Evolutionary conservation across 2,797 vertebrate species (phyloP), one percentile per base, ranked within the genome.

Genomic region (Phrynocephalus vlangalii): DNA sequence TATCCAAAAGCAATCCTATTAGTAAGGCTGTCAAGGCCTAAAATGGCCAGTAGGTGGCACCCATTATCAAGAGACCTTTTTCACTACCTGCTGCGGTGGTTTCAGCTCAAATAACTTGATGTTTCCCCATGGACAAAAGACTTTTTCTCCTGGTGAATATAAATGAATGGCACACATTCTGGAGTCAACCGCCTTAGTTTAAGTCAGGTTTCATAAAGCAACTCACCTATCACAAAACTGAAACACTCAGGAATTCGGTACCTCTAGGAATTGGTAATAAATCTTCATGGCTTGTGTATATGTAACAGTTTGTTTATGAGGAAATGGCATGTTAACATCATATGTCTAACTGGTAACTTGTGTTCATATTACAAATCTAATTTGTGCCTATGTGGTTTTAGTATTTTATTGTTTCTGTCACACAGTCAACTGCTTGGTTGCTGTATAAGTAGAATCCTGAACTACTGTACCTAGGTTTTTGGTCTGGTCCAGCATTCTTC

Each of bases 31-130:
- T 38, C 89, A 7, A 89, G 44, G 60, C 18, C 33, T 56, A 82
- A 73, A 16, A 10, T 79, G 50, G 38, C 78, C 82, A 90, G 18
- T 60, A 92, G 85, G 75, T 86, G 86, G 82, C 84, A 81, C 70
- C 71, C n/a, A n/a, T 24, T 75, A 68, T 76, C 38, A 76, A 88
- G 78, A 81, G 28, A 84, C 68, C 48, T 50, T 33, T 33, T 33
- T 2, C 33, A 33, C 33, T 7, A 28, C 18, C 22, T 26, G 8
- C 50, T 13, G 22, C 16, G 73, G 7, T 79, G 7, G 6, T 66
- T 84, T 52, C n/a, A 66, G 30, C 22, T 84, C 48, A 60, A 85
- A 85, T 10, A 63, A 60, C 20, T 24, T 60, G 50, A n/a, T 68
- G 66, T 44, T 82, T 82, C 83, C 28, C 56, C 70, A n/a, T 86